phyloP scores from a whole-genome alignment of 2,797 vertebrate species.

The Ambastaia sidthimunki region DNA sequence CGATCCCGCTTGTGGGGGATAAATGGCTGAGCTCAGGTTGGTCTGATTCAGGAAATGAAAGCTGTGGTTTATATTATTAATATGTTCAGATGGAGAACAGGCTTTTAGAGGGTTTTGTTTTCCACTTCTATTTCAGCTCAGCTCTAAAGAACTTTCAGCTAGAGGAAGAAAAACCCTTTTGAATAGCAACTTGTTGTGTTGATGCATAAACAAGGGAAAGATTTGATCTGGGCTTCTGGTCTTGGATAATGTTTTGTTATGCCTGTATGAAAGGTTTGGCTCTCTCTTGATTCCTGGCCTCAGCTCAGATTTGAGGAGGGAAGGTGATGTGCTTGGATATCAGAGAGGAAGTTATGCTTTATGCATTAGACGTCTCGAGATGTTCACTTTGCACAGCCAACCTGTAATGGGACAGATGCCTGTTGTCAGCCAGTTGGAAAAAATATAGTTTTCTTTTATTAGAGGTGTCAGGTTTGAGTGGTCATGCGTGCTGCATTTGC shows the following conservation, averaged over 20 bases:
- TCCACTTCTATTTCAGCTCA: slow-evolving; percentile 1
- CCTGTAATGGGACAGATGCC: slow-evolving; percentile 13
- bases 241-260: slow-evolving; percentile 22
- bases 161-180: slow-evolving; percentile 13
- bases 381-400: slow-evolving; percentile 22
- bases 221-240: slow-evolving; percentile 36
- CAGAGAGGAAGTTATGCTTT: slow-evolving; percentile 25
- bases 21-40: slow-evolving; percentile 31
- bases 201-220: slow-evolving; percentile 42
- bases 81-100: background rate
- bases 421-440: slow-evolving; percentile 13
- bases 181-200: slow-evolving; percentile 22
- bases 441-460: slow-evolving; percentile 2
- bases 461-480: background rate
- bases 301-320: slow-evolving; percentile 10
- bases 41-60: slow-evolving; percentile 43
- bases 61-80: slow-evolving; percentile 42
- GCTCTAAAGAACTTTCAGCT: slow-evolving; percentile 3
- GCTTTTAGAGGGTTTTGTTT: slow-evolving; percentile 30
- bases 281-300: slow-evolving; percentile 20
- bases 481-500: background rate
- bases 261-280: slow-evolving; percentile 20
- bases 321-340: slow-evolving; percentile 23
- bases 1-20: background rate
- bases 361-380: slow-evolving; percentile 5